Conservation (phyloP, 2,797 vertebrate species). For the Acipenser oxyrinchus region DNA sequence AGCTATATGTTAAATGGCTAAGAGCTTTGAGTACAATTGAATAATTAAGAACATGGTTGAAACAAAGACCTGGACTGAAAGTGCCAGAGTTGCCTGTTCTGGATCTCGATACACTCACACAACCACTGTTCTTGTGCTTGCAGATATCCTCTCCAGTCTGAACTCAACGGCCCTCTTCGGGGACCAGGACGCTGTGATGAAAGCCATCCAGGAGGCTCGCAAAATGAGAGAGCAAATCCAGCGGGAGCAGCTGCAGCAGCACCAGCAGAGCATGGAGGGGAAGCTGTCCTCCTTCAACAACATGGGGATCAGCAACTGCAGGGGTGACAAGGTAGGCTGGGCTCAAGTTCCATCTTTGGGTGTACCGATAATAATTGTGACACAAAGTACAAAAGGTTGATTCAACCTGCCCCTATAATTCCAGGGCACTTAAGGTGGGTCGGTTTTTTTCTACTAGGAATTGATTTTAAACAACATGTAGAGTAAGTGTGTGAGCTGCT, state of each 20-base stretch:
- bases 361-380: too few species aligned
- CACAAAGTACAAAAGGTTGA: too few species aligned
- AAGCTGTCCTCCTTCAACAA: constrained; percentile 80
- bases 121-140: constrained; percentile 24
- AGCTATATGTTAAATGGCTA: too few species aligned
- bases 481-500: too few species aligned
- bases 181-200: constrained; percentile 98
- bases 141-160: constrained; percentile 97
- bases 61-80: too few species aligned
- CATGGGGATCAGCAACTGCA: constrained; percentile 88
- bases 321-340: constrained; percentile 76
- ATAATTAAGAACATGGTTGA: too few species aligned
- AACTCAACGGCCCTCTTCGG: constrained; percentile 92
- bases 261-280: constrained; percentile 81
- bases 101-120: not conserved
- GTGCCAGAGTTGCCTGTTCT: not conserved
- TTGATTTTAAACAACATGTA: too few species aligned
- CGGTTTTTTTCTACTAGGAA: too few species aligned
- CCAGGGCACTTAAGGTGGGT: too few species aligned
- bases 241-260: constrained; percentile 79
- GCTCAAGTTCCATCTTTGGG: too few species aligned
- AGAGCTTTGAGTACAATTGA: too few species aligned
- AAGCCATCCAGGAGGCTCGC: constrained; percentile 94
- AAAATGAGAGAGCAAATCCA: constrained; percentile 97
- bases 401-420: too few species aligned